Base-by-base conservation (phyloP, 1,140 invertebrate species). In the Elymnias hypermnestra region DNA sequence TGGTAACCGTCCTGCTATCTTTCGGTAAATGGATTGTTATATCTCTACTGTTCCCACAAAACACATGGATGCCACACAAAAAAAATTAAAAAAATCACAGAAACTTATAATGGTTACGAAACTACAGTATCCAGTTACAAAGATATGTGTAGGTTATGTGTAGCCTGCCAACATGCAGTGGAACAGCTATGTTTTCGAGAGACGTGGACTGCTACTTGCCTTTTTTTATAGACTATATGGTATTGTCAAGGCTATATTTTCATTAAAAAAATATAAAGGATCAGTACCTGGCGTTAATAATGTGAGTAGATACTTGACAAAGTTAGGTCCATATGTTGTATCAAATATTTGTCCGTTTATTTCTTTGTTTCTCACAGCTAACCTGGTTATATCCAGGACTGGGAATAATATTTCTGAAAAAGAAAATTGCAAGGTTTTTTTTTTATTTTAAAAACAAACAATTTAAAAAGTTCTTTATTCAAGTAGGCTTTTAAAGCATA, bases 331-430 rank as follows among this genome's bases (percentile, higher is more conserved):
- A 72, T 64, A 64, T 53, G 75, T 54, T 38, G 83, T 60, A 36
- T 83, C 63, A 76, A 88, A 72, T 89, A 92, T 46, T 93, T 86
- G 52, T 77, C 47, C 53, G 84, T 84, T 83, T 8, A 93, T 85
- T 0, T 84, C 76, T 67, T 89, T 87, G 51, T 91, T 89, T 21
- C 92, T 89, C 14, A 97, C 88, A 1, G 92, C 92, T 57, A 97
- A 86, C 41, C 96, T 89, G 1, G 94, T 87, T 9, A 97, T 79
- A 83, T 98, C 96, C 15, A 98, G 81, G 5, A 92, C 93, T 0
- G 97, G 97, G 81, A 97, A 97, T 1, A 97, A 78, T 50, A 91
- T 89, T 64, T 95, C 92, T 90, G 85, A 51, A 89, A 88, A 53
- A 23, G 40, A 56, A 58, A 54, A 21, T 35, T 26, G 18, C 14